A percentile compares a stretch with the other conserved stretches of the same genome.
Conservation (phyloP, 2,797 vertebrate genomes). For the Xiphophorus birchmanni region DNA sequence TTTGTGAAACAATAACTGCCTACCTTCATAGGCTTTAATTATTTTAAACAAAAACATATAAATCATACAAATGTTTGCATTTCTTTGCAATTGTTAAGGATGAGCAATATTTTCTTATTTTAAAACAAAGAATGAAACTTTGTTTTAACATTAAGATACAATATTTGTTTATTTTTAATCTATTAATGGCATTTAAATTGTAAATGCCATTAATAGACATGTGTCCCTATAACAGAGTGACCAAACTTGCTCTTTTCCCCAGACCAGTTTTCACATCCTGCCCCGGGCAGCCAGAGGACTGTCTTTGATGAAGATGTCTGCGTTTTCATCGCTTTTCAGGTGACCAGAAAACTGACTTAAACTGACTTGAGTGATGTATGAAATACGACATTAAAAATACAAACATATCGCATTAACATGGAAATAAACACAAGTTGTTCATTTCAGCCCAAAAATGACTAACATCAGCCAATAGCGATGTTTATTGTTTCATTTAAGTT, state of each 20-base stretch:
- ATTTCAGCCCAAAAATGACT: too few species aligned
- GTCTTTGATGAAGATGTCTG: too few species aligned
- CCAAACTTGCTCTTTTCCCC: background rate
- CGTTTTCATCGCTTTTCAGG: too few species aligned
- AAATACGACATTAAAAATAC: too few species aligned
- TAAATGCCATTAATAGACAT: background rate
- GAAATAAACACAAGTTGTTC: too few species aligned
- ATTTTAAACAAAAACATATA: background rate
- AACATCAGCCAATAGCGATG: too few species aligned
- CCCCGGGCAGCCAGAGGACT: too few species aligned
- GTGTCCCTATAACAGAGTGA: background rate
- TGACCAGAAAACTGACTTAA: too few species aligned
- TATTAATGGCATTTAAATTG: background rate
- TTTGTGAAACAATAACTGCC: background rate
- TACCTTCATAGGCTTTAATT: background rate
- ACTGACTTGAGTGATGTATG: too few species aligned
- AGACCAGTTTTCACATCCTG: too few species aligned
- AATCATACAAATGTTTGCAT: background rate
- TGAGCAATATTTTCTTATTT: background rate
- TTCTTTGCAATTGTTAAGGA: background rate
- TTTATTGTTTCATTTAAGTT: too few species aligned
- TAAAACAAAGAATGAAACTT: background rate
- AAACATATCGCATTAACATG: too few species aligned
- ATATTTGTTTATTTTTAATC: background rate
- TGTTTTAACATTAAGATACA: background rate